Percentiles rank a stretch among this genome's conserved stretches.
phyloP scores from a whole-genome alignment of 1,140 invertebrate genomes.

The Geopemphigus sp. region DNA sequence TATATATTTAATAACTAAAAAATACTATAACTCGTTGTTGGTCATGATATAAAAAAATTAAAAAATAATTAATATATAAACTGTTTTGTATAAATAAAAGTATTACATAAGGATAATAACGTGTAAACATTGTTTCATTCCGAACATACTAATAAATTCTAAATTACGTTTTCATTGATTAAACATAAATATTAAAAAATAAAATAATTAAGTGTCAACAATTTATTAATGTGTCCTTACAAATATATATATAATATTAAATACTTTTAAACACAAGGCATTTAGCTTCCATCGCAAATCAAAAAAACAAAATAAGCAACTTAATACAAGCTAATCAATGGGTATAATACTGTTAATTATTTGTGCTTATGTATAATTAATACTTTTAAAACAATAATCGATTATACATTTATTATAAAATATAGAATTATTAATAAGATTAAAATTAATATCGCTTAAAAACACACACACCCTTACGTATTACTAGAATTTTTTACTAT shows the following conservation, averaged over 20 bases:
- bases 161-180: neutral
- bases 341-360: neutral
- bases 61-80: neutral
- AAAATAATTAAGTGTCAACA: constrained; percentile 17
- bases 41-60: neutral
- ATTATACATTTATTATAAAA: neutral
- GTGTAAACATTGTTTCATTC: constrained; percentile 14
- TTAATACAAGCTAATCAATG: constrained; percentile 16
- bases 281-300: neutral
- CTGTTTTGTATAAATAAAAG: neutral
- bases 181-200: constrained; percentile 10
- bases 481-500: constrained; percentile 36
- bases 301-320: constrained; percentile 4
- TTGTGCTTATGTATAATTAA: neutral
- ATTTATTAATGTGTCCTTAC: neutral
- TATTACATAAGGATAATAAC: constrained; percentile 7
- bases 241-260: neutral
- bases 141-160: neutral
- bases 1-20: no score
- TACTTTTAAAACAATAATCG: constrained; percentile 2
- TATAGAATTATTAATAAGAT: neutral
- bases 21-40: neutral
- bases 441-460: neutral
- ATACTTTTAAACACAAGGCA: constrained; percentile 10
- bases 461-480: neutral